These are phyloP conservation scores for Homarus americanus DNA, from an alignment of 1,140 invertebrate genomes.

Conservation along the genomic window DNA sequence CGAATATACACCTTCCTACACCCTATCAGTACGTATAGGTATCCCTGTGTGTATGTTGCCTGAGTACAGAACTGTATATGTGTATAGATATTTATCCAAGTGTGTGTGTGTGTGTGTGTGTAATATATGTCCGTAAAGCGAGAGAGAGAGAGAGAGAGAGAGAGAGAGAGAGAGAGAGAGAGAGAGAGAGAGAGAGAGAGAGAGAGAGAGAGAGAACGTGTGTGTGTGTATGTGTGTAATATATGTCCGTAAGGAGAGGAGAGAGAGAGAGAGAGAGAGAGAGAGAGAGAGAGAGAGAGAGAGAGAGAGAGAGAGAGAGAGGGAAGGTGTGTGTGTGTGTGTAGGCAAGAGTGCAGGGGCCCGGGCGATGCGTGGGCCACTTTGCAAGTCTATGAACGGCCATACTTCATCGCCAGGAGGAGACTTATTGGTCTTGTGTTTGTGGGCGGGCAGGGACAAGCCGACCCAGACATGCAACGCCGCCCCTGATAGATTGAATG, in stretches of 20 bases:
- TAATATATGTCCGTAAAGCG: slow-evolving; percentile 6
- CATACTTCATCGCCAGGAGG: slow-evolving; percentile 57
- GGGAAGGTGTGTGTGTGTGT: neutral
- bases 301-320: no score
- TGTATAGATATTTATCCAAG: slow-evolving; percentile 20
- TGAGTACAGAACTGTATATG: slow-evolving; percentile 33
- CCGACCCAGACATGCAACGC: slow-evolving; percentile 53
- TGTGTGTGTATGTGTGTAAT: no score
- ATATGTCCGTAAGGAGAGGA: neutral
- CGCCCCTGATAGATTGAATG: slow-evolving; percentile 53
- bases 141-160: neutral
- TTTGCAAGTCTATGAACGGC: slow-evolving; percentile 69
- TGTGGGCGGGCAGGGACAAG: slow-evolving; percentile 64
- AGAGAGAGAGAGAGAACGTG: neutral
- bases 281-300: neutral
- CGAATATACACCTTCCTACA: neutral
- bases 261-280: neutral
- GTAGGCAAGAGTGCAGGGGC: neutral
- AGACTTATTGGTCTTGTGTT: slow-evolving; percentile 59
- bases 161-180: neutral
- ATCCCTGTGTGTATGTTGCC: slow-evolving; percentile 18
- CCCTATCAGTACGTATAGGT: neutral
- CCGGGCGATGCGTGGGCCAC: neutral
- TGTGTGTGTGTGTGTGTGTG: slow-evolving; percentile 25
- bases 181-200: neutral